Conservation (phyloP, 2,888 invertebrate species). For the Allacma fusca region DNA sequence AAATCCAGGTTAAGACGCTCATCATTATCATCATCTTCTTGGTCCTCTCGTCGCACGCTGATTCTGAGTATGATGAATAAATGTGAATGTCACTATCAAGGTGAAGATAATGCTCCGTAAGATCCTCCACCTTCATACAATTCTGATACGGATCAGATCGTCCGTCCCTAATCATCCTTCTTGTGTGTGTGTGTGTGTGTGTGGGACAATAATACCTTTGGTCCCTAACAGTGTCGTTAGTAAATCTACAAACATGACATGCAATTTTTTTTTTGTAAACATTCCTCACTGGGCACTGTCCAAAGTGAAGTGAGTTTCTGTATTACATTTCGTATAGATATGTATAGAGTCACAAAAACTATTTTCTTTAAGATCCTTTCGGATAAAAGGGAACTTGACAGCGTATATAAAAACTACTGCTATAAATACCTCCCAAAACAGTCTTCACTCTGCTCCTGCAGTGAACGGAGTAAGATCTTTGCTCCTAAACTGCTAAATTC, state of each 20-base stretch:
- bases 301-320: neutral
- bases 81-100: neutral
- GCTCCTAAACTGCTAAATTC: neutral
- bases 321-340: neutral
- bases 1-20: constrained; percentile 1
- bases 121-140: too few species aligned
- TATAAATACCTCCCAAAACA: neutral
- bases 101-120: neutral
- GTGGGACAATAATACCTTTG: too few species aligned
- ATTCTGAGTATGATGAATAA: neutral
- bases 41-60: too few species aligned
- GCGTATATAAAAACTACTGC: constrained; percentile 63
- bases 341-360: too few species aligned
- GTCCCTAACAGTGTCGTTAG: too few species aligned
- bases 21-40: neutral
- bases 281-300: neutral
- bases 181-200: too few species aligned
- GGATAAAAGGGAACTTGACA: constrained; percentile 64
- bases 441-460: constrained; percentile 14
- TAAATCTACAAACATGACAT: too few species aligned
- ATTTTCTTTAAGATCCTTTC: neutral
- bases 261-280: too few species aligned
- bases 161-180: too few species aligned
- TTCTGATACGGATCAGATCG: too few species aligned
- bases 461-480: neutral